Conservation (phyloP, 1,140 invertebrate genomes). For the Formica selysi region DNA sequence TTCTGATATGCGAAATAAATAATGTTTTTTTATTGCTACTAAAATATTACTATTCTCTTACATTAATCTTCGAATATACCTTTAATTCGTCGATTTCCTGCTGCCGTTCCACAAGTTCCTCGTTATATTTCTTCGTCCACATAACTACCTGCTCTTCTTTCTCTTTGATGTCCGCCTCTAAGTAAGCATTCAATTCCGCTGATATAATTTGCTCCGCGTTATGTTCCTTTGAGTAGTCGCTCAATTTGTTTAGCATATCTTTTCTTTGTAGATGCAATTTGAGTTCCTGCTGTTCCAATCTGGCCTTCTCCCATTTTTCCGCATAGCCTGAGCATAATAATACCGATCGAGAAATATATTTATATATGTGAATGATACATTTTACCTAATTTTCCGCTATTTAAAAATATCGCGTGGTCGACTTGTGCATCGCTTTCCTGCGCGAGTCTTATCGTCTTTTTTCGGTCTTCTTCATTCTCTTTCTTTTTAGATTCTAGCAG, state of each 20-base stretch:
- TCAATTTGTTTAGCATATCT: slow-evolving; percentile 64
- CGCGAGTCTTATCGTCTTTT: slow-evolving; percentile 23
- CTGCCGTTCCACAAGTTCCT: slow-evolving; percentile 73
- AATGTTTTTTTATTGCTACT: background rate
- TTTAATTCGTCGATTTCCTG: slow-evolving; percentile 76
- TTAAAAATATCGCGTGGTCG: slow-evolving; percentile 54
- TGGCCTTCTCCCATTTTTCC: slow-evolving; percentile 74
- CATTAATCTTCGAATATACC: slow-evolving; percentile 59
- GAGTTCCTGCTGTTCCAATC: slow-evolving; percentile 74
- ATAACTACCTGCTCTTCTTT: slow-evolving; percentile 72
- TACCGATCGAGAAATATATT: background rate
- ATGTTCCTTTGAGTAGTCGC: slow-evolving; percentile 56
- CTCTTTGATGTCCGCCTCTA: slow-evolving; percentile 62
- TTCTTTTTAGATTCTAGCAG: slow-evolving; percentile 31
- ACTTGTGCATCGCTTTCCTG: slow-evolving; percentile 35
- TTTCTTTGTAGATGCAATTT: slow-evolving; percentile 62
- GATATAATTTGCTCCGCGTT: slow-evolving; percentile 71
- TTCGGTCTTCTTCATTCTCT: slow-evolving; percentile 17
- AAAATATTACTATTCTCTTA: background rate
- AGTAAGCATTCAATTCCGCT: slow-evolving; percentile 67
- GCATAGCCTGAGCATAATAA: slow-evolving; percentile 59
- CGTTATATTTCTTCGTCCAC: slow-evolving; percentile 76
- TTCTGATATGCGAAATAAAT: background rate
- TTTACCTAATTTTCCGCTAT: slow-evolving; percentile 65
- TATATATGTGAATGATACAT: background rate